Evolutionary conservation across 2,113 vertebrate species (phyloP).

Genomic region (Lamprologus sp.): DNA sequence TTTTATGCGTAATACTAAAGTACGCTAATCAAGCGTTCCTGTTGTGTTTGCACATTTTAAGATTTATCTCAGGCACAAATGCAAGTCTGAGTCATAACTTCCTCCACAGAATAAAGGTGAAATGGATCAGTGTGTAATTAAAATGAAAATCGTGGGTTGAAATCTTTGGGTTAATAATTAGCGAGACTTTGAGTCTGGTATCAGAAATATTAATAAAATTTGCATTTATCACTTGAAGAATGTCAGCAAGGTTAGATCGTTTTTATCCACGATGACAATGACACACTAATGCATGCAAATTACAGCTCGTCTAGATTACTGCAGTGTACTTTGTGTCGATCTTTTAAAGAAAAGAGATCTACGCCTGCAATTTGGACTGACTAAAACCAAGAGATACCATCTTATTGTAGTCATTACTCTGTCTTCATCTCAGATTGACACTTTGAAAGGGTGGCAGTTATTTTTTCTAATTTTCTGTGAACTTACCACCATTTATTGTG

Average conservation of each 20-base stretch:
- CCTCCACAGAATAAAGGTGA: background rate
- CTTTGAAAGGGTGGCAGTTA: background rate
- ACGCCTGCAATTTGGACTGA: slow-evolving; percentile 14
- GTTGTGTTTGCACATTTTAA: background rate
- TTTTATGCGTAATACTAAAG: background rate
- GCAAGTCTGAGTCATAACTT: background rate
- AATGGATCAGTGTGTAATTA: background rate
- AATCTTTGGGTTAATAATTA: background rate
- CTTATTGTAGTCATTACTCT: background rate
- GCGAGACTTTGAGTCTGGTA: background rate
- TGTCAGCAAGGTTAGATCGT: background rate
- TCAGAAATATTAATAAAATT: slow-evolving; percentile 1
- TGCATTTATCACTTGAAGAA: slow-evolving; percentile 7
- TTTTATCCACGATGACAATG: background rate
- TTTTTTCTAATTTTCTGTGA: background rate
- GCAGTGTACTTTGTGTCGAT: background rate
- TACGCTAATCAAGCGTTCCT: background rate
- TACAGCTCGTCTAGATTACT: background rate
- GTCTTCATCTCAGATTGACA: background rate
- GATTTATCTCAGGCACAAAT: background rate
- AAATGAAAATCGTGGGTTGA: background rate
- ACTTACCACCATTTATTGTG: background rate
- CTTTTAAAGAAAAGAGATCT: background rate
- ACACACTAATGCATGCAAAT: slow-evolving; percentile 27
- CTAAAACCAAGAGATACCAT: background rate